A percentile compares a stretch with the other conserved stretches of the same genome.
These are phyloP conservation scores for Alligator sinensis DNA, from an alignment of 2,113 vertebrate species.

Conservation along the genomic window DNA sequence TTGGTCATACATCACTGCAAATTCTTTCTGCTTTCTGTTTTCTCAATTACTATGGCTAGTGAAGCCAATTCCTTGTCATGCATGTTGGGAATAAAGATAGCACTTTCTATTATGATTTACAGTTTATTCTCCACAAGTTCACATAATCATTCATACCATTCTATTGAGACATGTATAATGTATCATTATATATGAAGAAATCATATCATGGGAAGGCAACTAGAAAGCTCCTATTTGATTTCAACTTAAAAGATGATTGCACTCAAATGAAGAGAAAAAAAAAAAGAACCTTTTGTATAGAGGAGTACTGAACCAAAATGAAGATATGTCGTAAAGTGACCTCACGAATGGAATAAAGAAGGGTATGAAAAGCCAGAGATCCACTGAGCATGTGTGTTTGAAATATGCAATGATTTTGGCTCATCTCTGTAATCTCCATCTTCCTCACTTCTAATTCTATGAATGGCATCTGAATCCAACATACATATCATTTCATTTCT, in stretches of 20 bases:
- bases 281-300: background rate
- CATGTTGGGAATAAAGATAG: background rate
- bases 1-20: background rate
- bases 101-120: background rate
- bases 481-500: background rate
- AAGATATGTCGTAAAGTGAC: background rate
- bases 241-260: background rate
- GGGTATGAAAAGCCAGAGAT: background rate
- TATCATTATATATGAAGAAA: background rate
- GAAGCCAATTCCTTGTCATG: background rate
- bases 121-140: conserved; percentile 19
- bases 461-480: background rate
- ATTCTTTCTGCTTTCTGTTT: conserved; percentile 24
- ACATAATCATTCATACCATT: background rate
- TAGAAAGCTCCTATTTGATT: background rate
- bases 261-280: background rate
- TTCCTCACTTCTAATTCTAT: too few species aligned
- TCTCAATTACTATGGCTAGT: background rate
- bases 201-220: background rate
- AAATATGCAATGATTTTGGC: background rate
- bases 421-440: too few species aligned
- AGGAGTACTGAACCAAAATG: background rate
- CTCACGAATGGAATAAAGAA: background rate
- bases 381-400: background rate
- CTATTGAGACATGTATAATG: background rate